Evolutionary conservation across 2,888 invertebrate species (phyloP).

Genomic region (Desoria tigrina): DNA sequence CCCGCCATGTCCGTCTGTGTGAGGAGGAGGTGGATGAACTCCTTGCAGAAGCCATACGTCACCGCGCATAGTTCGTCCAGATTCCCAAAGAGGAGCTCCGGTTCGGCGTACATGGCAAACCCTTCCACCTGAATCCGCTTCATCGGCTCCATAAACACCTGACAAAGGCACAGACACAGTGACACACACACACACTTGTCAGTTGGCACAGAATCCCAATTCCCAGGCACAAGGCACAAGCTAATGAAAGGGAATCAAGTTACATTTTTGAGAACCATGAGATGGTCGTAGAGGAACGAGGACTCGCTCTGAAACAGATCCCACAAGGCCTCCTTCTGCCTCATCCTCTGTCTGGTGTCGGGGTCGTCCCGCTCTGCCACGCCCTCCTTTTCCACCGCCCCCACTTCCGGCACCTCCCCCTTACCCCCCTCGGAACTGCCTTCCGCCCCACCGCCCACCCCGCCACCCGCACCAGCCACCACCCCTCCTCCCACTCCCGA

Average conservation of each 20-base stretch:
- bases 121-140: constrained; percentile 68
- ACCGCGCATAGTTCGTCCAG: constrained; percentile 65
- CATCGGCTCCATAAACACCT: constrained; percentile 67
- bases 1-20: constrained; percentile 58
- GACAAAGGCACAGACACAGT: constrained; percentile 15
- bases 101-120: constrained; percentile 65
- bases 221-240: constrained; percentile 1
- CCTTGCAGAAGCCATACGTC: constrained; percentile 64
- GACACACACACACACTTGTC: no score
- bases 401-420: not conserved
- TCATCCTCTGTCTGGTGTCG: constrained; percentile 45
- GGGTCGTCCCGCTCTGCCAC: constrained; percentile 3
- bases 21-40: constrained; percentile 61
- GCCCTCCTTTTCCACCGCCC: not conserved
- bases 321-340: constrained; percentile 62
- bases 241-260: constrained; percentile 53
- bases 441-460: constrained; percentile 35
- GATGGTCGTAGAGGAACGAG: constrained; percentile 64
- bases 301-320: constrained; percentile 66
- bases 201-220: no score
- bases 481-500: constrained; percentile 31
- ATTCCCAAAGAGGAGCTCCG: constrained; percentile 65
- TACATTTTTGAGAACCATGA: constrained; percentile 66
- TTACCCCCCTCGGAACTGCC: not conserved
- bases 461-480: not conserved